These are phyloP conservation scores for Mesoclemmys tuberculata DNA, from an alignment of 2,113 vertebrate species.

Conservation along the genomic window DNA sequence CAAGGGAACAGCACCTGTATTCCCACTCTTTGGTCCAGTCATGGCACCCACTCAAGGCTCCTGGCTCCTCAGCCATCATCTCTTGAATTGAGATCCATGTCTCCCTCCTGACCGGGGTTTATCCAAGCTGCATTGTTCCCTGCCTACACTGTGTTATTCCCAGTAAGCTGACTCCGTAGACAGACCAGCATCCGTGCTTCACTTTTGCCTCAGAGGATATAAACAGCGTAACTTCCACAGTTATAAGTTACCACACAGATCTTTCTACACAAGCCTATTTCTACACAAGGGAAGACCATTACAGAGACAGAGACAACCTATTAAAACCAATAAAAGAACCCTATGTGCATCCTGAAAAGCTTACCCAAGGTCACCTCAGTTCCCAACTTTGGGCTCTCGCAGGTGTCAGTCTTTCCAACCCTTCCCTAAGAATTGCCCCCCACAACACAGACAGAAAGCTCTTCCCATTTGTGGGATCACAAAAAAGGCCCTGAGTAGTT, in stretches of 20 bases:
- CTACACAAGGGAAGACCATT: background rate
- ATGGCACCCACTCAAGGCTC: background rate
- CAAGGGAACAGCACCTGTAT: background rate
- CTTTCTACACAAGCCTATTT: background rate
- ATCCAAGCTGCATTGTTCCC: background rate
- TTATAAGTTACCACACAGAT: background rate
- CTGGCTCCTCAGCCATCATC: background rate
- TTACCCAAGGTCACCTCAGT: background rate
- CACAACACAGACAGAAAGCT: background rate
- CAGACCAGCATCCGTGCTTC: background rate
- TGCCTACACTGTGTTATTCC: background rate
- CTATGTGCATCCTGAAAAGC: background rate
- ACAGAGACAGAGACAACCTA: background rate
- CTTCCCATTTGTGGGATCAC: background rate
- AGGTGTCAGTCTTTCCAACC: background rate
- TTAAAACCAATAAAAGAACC: background rate
- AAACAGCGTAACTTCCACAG: background rate
- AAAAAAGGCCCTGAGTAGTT: background rate
- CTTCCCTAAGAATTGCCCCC: background rate
- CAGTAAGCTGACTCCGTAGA: background rate
- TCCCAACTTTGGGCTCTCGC: background rate
- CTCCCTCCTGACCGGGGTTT: background rate
- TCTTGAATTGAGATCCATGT: background rate
- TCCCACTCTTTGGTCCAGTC: background rate
- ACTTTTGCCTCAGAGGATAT: background rate